These are phyloP conservation scores for Acanthacorydalis orientalis DNA, from an alignment of 2,888 invertebrate species.

Conservation along the genomic window DNA sequence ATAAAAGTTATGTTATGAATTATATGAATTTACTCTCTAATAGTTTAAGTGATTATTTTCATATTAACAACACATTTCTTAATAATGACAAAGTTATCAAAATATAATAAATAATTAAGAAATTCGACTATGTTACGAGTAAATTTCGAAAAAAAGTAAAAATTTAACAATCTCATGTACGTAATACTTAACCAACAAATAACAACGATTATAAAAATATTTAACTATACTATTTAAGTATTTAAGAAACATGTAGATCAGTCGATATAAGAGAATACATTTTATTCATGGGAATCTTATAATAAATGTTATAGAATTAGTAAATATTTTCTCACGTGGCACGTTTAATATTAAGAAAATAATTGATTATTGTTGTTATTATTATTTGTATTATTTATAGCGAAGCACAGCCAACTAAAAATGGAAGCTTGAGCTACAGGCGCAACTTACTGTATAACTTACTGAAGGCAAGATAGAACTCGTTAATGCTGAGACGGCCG, in stretches of 20 bases:
- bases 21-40: too few relatives aligned
- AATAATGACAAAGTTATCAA: too few relatives aligned
- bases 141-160: not conserved
- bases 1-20: too few relatives aligned
- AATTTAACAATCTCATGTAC: too few relatives aligned
- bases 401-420: conserved; percentile 5
- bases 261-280: not conserved
- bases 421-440: not conserved
- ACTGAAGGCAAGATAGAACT: conserved; percentile 60
- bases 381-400: not conserved
- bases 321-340: not conserved
- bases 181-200: not conserved
- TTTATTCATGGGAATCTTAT: not conserved
- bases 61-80: too few relatives aligned
- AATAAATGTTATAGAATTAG: not conserved
- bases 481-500: conserved; percentile 46
- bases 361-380: not conserved
- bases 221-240: not conserved
- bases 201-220: not conserved
- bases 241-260: not conserved
- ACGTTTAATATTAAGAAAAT: not conserved
- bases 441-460: conserved; percentile 49
- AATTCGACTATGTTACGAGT: not conserved
- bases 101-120: not conserved
- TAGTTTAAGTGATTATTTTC: too few relatives aligned